Conservation (phyloP, 2,113 vertebrate species). For the Pontoporia blainvillei region DNA sequence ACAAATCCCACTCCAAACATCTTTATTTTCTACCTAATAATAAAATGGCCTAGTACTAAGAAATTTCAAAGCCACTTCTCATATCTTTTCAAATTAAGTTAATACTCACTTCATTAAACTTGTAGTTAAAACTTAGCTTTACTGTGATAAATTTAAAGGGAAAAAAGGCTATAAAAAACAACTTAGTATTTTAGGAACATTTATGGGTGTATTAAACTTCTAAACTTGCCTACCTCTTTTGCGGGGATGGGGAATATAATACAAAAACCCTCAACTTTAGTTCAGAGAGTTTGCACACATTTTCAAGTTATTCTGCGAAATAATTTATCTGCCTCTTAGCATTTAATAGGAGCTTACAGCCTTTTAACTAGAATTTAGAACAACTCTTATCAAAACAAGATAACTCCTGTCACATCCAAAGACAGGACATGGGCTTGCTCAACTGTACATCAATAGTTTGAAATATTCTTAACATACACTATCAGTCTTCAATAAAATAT, state of each 20-base stretch:
- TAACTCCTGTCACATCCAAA: background rate
- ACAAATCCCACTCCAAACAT: background rate
- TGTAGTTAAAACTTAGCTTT: background rate
- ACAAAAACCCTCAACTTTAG: background rate
- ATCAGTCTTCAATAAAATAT: background rate
- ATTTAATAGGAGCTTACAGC: background rate
- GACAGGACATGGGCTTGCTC: background rate
- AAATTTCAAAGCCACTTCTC: background rate
- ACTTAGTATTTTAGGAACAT: background rate
- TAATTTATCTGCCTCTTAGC: background rate
- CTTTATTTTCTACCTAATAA: background rate
- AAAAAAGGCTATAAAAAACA: background rate
- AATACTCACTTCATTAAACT: conserved; percentile 29
- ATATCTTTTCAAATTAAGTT: conserved; percentile 4
- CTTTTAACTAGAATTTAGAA: background rate
- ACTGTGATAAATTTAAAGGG: background rate
- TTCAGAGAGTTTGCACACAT: background rate
- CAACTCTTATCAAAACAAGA: conserved; percentile 24
- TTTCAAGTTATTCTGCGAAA: conserved; percentile 32
- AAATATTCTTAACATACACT: background rate
- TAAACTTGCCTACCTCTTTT: background rate
- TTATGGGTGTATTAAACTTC: background rate
- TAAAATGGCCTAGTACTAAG: background rate
- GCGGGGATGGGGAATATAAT: background rate
- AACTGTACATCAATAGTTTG: background rate